Evolutionary conservation across 2,113 vertebrate genomes (phyloP), one percentile per base, ranked within the genome.

Genomic region (Ivindomyrus marchei): DNA sequence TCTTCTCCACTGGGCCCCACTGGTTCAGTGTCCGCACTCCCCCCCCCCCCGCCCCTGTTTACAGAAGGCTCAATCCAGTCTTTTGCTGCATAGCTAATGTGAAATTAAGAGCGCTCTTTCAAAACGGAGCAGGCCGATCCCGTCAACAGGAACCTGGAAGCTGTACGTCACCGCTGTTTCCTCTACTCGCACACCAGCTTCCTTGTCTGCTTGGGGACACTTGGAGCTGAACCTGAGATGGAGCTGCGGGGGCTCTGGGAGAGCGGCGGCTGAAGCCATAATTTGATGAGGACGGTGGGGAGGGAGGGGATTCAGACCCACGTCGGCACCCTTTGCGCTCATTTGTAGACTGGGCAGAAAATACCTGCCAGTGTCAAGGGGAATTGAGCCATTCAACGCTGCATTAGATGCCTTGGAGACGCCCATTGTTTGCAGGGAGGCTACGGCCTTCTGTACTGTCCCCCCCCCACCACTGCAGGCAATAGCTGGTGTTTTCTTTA

Each of bases 61-160:
- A 85, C n/a, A 56, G 80, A 62, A 45, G 52, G 42, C 91, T 91
- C 90, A 88, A 31, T 89, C 90, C 39, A 39, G 58, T 42, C 91
- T 93, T 93, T 62, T 53, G 93, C 92, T 90, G 90, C 90, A 90
- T 90, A 93, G 92, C 91, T 93, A 93, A 94, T 94, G 92, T 91
- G 90, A 93, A 92, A 89, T 90, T 88, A 74, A 85, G 77, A 88
- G 50, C 84, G 36, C 77, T 31, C 90, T 93, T 95, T 95, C 91
- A 93, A 85, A 90, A 36, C 9, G 66, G 88, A 80, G 91, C 88
- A 89, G 89, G 90, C 89, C 89, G 90, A 85, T 92, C 90, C 89
- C 89, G 91, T 93, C 92, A 92, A 93, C 91, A 91, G 90, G 88
- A 90, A 93, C 90, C 92, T 94, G 94, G 94, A 94, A 94, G 93